Base-by-base conservation (phyloP, 2,797 vertebrate species). In the Tenualosa thibaudeaui region DNA sequence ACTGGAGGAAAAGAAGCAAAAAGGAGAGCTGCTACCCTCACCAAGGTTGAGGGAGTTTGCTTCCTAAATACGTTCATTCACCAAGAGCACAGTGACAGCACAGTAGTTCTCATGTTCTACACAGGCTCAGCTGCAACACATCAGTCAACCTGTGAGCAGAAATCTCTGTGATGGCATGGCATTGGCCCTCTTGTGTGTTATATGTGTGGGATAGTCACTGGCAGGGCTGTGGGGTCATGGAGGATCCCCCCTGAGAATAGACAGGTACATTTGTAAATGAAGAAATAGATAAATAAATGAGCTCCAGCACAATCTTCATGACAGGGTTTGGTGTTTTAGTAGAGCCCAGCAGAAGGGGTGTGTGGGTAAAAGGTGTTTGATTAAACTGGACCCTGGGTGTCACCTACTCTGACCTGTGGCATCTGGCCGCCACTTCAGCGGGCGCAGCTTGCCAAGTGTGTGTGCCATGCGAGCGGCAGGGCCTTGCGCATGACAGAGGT, bases 401-500 rank as follows among this genome's bases (percentile, higher is more conserved):
- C 84, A 85, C 88, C 87, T 40, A 24, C 78, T 82, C 71, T 81
- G 86, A 87, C 88, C 90, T 87, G 82, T 85, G 86, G 82, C 88
- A 86, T 89, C 84, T 87, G 84, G 86, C 92, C 91, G 75, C 83
- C 62, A 85, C 91, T 93, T 90, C 86, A 86, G 62, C 31, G 58
- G 2, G 17, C 7, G 6, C 9, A 17, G 17, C 15, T 40, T 78
- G 71, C 40, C 71, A 78, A 78, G 71, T 78, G 9, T 37, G 40
- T 56, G 54, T 56, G 71, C 19, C 71, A 13, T 46, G 71, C 17
- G 68, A 56, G 58, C 2, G 17, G 17, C 49, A 40, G 22, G 40
- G 46, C 31, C 53, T 24, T 71, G 31, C 58, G 49, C 50, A 51
- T 81, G 19, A 81, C 15, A 53, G 62, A n/a, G 15, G 37, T n/a